Evolutionary conservation across 2,797 vertebrate species (phyloP), one percentile per base, ranked within the genome.

Genomic region (Trachops cirrhosus): DNA sequence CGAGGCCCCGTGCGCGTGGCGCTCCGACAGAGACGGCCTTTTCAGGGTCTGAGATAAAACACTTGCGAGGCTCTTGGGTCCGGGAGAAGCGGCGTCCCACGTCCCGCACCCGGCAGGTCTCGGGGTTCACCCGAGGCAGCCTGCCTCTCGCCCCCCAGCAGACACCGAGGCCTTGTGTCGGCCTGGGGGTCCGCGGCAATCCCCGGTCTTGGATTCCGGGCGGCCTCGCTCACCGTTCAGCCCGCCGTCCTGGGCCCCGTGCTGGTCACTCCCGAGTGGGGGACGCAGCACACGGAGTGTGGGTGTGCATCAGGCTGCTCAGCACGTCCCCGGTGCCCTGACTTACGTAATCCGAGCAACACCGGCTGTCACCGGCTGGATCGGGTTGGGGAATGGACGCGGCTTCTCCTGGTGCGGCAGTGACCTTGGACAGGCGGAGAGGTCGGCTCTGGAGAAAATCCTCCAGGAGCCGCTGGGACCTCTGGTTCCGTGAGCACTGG

Each of bases 1-100:
- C 2, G 32, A n/a, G 62, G 62, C n/a, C n/a, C n/a, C 1, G 3
- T 6, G 32, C 15, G 7, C 6, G 2, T 67, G 15, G 62, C 62
- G 5, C 26, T 34, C 64, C 4, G 0, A 1, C 4, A 10, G 18
- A 64, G 39, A 44, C 6, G 0, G n/a, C n/a, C 10, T 0, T 6
- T 44, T 19, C 75, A 0, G 52, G 8, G 1, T 50, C 19, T 9
- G 2, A 29, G 39, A 3, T 3, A 3, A 12, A 24, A 7, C 3
- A 0, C 1, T 0, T 9, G 2, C 2, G 9, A 2, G 21, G 4
- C 2, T 39, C 5, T 5, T 34, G 9, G 22, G 1, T 16, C 24
- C 8, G 1, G 26, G 2, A 14, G 39, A 4, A 29, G 50, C 6
- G 3, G 54, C 3, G 1, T 7, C 9, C 0, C 21, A 37, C 26